Conservation (phyloP, 2,888 invertebrate species). For the Oegoconia quadripuncta region DNA sequence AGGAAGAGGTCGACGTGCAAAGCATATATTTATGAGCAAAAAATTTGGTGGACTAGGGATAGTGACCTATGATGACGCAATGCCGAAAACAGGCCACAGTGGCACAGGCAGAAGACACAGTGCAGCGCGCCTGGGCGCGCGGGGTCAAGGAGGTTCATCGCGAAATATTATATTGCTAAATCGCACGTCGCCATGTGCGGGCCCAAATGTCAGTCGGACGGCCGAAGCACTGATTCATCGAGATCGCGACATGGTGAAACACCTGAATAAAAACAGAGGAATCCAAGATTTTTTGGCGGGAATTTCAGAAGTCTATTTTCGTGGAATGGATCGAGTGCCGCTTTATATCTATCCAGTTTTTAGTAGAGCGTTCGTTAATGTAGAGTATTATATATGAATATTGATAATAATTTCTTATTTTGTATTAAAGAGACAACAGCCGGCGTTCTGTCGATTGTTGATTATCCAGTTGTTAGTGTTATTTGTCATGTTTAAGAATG, state of each 20-base stretch:
- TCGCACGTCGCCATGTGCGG: constrained; percentile 41
- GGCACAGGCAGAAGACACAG: too few species aligned
- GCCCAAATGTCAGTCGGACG: constrained; percentile 31
- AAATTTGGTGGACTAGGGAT: constrained; percentile 67
- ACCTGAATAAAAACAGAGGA: constrained; percentile 16
- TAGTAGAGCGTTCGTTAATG: too few species aligned
- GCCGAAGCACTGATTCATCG: constrained; percentile 34
- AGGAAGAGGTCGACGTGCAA: constrained; percentile 70
- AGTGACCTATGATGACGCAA: constrained; percentile 77
- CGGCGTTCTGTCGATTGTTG: too few species aligned
- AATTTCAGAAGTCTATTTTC: too few species aligned
- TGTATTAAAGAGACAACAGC: too few species aligned
- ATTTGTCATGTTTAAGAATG: too few species aligned
- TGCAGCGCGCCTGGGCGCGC: constrained; percentile 22
- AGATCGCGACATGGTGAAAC: constrained; percentile 22
- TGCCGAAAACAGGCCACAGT: constrained; percentile 51
- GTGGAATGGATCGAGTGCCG: too few species aligned
- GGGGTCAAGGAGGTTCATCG: constrained; percentile 74
- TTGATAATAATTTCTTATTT: too few species aligned
- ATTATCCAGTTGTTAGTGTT: too few species aligned
- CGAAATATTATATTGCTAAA: constrained; percentile 54
- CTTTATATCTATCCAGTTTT: too few species aligned
- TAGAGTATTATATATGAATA: too few species aligned
- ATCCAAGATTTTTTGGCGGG: neutral
- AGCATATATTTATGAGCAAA: constrained; percentile 69